Evolutionary conservation across 2,888 invertebrate genomes (phyloP), one percentile per base, ranked within the genome.

Genomic region (Tachina fera): DNA sequence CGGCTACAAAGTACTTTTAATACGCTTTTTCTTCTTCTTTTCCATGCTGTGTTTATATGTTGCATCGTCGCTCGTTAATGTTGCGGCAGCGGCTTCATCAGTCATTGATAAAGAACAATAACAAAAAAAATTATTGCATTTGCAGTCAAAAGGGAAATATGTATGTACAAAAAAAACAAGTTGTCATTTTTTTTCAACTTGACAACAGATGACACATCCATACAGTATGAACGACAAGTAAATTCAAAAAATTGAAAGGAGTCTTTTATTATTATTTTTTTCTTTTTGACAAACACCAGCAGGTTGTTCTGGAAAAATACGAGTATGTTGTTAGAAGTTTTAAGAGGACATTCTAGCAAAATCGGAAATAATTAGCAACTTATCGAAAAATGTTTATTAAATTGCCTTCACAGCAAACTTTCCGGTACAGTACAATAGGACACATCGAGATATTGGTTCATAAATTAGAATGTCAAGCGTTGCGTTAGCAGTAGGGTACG

Each of bases 151-250:
- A 63, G 53, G 61, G 78, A 71, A 71, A 45, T 79, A 41, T n/a
- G 43, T 13, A 31, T 31, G 31, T 31, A 31, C 31, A 49, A 16
- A 71, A 53, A 53, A 65, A 56, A 13, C 58, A 16, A 67, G 41
- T 39, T 65, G 65, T 56, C 56, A 14, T 63, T 39, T 70, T 70
- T 61, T 70, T 65, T 19, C 49, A 72, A 78, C 72, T 67, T 83
- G 67, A 72, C 83, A 77, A 72, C 65, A 77, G 82, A 83, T 83
- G 83, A 83, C 83, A 78, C 72, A 83, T 83, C 13, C 65, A 61
- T 65, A 83, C 71, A 77, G 77, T 83, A 16, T 31, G 14, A 51
- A 14, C 53, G 11, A 56, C 19, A 68, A 77, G 39, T 65, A 16
- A 77, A 70, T 53, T 19, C 19, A 63, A 68, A 70, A 19, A 60